Evolutionary conservation across 2,113 vertebrate species (phyloP), one percentile per base, ranked within the genome.

Genomic region (Pavo muticus): DNA sequence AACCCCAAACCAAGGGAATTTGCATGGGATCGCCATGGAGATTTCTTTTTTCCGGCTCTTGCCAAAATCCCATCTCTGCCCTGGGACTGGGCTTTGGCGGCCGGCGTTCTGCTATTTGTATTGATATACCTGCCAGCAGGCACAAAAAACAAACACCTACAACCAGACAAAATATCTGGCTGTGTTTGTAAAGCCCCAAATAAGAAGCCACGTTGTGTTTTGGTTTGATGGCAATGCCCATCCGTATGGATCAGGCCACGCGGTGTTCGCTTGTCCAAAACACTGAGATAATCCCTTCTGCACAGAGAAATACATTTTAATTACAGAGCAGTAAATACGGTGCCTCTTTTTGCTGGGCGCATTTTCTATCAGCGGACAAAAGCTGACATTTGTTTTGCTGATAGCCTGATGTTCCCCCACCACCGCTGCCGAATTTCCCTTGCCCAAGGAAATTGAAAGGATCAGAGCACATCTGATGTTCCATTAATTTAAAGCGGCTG

Each of bases 401-500:
- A 96, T 95, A 93, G 94, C 83, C 88, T 73, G 71, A 6, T 89
- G 88, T 80, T 92, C 88, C 93, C 79, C 93, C 90, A 81, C 86
- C 47, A 65, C 83, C 6, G 2, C 90, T 78, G 86, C 95, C 78
- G 93, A 95, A 94, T 93, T 95, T 95, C 91, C 88, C 92, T 95
- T 81, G 91, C 94, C 95, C 89, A 93, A 94, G 94, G 94, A 97
- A 94, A 96, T 93, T 86, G 94, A 95, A 92, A 95, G 94, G 92
- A 96, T 96, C 95, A 96, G 94, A 93, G 93, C 94, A 93, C 92
- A 95, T 94, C 86, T 95, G 96, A 97, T 93, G 93, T 95, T 95
- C 90, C 86, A 91, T 96, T 97, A 95, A 96, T 97, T 96, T 93
- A 94, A 96, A 97, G 93, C 94, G 54, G 88, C 94, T 97, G 95